Percentiles rank a stretch among this genome's conserved stretches.
Conservation (phyloP, 2,113 vertebrate genomes). For the Rhipidura dahli region DNA sequence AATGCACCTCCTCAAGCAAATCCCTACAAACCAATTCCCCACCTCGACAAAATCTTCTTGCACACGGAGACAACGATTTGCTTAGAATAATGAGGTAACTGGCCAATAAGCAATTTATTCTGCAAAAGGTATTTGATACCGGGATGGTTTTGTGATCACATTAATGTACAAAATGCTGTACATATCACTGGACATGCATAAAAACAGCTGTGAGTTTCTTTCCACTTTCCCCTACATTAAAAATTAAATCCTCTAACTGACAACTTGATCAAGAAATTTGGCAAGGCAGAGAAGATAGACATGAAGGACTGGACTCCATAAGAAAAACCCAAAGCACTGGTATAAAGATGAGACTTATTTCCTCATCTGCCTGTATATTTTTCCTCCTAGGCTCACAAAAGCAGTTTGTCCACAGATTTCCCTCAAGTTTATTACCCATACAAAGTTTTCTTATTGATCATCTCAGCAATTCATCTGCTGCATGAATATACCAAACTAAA, state of each 20-base stretch:
- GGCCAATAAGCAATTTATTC: background rate
- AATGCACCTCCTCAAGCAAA: accelerated
- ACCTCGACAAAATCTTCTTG: accelerated
- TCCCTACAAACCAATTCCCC: accelerated
- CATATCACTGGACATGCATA: background rate
- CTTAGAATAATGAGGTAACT: background rate
- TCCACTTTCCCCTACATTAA: background rate
- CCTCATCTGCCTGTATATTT: background rate
- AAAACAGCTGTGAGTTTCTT: background rate
- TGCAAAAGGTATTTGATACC: background rate
- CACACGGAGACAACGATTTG: background rate
- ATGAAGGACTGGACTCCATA: background rate
- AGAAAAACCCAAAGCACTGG: background rate
- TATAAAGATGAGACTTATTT: background rate
- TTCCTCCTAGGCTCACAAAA: background rate
- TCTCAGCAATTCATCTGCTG: background rate
- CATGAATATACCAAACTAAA: background rate
- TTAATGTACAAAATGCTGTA: background rate
- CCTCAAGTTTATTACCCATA: background rate
- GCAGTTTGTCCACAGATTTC: background rate
- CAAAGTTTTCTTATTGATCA: background rate
- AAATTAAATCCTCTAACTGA: background rate
- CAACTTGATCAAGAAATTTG: background rate
- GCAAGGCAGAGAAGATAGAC: background rate
- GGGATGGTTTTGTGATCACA: background rate